Evolutionary conservation across 2,888 invertebrate species (phyloP).

Genomic region (Caenorhabditis sp.): DNA sequence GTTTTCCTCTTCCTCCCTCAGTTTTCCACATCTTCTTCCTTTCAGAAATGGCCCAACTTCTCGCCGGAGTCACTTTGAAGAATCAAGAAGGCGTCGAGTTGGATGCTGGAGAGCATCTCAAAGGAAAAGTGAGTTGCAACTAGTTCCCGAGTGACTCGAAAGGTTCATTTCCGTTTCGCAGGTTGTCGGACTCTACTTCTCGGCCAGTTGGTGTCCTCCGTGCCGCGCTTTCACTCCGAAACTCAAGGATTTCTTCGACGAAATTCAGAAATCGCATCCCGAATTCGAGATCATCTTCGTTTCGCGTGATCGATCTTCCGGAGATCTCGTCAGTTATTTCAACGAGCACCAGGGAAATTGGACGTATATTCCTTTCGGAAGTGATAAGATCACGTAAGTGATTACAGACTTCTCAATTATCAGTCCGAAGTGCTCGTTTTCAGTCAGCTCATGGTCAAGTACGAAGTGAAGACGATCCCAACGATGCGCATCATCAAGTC

Average conservation of each 20-base stretch:
- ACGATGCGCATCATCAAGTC: slow-evolving; percentile 84
- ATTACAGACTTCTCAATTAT: neutral
- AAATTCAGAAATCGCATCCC: slow-evolving; percentile 74
- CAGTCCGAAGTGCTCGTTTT: slow-evolving; percentile 7
- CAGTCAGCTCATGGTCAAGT: slow-evolving; percentile 73
- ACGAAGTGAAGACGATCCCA: slow-evolving; percentile 83
- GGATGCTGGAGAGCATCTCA: slow-evolving; percentile 76
- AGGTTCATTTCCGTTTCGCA: slow-evolving; percentile 20
- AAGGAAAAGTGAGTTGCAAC: slow-evolving; percentile 75
- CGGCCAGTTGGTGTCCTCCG: slow-evolving; percentile 85
- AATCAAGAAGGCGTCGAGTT: slow-evolving; percentile 62
- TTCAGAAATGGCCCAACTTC: slow-evolving; percentile 63
- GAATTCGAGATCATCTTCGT: slow-evolving; percentile 81
- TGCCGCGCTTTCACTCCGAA: slow-evolving; percentile 82
- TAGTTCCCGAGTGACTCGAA: too few species aligned
- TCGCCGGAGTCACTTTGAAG: slow-evolving; percentile 59
- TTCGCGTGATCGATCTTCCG: slow-evolving; percentile 77
- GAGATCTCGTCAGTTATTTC: slow-evolving; percentile 77
- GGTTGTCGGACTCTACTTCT: slow-evolving; percentile 85
- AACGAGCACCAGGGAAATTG: slow-evolving; percentile 80
- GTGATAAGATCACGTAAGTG: slow-evolving; percentile 75
- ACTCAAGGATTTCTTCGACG: slow-evolving; percentile 73
- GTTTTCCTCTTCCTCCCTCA: neutral
- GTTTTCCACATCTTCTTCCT: slow-evolving; percentile 1
- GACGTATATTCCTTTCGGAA: slow-evolving; percentile 78